These are phyloP conservation scores for Heptranchias perlo DNA, from an alignment of 2,113 vertebrate genomes.

Conservation along the genomic window DNA sequence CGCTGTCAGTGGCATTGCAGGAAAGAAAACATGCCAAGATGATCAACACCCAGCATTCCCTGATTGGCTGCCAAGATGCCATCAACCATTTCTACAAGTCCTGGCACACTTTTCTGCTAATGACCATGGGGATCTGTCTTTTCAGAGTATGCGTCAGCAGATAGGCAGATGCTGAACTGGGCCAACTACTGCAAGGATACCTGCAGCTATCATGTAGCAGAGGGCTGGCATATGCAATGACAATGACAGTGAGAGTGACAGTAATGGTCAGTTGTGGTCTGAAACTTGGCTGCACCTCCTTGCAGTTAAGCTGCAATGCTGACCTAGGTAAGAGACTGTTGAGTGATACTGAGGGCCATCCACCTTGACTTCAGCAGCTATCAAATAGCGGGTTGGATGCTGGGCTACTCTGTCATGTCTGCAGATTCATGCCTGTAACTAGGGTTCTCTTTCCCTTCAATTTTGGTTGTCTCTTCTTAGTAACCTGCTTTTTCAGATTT, in stretches of 20 bases:
- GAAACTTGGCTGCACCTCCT: neutral
- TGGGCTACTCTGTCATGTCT: neutral
- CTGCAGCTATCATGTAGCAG: neutral
- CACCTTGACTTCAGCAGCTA: too few relatives aligned
- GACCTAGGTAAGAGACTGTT: neutral
- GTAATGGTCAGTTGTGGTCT: neutral
- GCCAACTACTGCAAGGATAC: neutral
- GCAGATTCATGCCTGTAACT: too few relatives aligned
- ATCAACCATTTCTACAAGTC: too few relatives aligned
- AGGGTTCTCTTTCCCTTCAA: neutral
- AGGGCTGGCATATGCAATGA: neutral
- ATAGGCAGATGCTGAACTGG: neutral
- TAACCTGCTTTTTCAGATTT: neutral
- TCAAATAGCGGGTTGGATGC: neutral
- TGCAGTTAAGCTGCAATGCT: neutral
- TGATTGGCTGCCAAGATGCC: too few relatives aligned
- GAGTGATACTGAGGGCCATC: neutral
- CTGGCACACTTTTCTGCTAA: too few relatives aligned
- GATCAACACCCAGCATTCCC: too few relatives aligned
- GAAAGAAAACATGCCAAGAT: too few relatives aligned
- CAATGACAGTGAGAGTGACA: too few relatives aligned
- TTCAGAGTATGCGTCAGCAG: neutral
- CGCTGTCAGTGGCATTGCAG: too few relatives aligned
- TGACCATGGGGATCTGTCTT: too few relatives aligned
- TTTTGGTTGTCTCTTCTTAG: neutral